Percentiles rank a stretch among this genome's conserved stretches.
Conservation (phyloP, 2,797 vertebrate species). For the Macropus fuliginosus region DNA sequence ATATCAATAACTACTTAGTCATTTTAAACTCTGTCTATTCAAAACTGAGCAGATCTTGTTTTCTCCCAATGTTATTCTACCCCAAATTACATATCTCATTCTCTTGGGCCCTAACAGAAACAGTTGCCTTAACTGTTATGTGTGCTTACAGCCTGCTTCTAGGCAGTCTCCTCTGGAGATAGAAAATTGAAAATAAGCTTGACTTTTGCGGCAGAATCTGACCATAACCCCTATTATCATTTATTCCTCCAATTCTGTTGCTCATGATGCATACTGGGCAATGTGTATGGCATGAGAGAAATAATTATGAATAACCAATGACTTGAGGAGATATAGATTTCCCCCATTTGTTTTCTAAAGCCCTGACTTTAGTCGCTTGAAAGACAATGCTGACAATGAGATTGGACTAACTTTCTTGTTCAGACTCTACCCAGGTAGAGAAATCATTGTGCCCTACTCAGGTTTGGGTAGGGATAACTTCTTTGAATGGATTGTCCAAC, state of each 20-base stretch:
- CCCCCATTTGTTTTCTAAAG: background rate
- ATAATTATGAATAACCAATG: background rate
- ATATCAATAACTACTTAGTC: background rate
- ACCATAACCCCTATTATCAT: background rate
- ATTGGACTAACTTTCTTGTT: background rate
- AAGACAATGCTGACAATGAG: background rate
- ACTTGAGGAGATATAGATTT: background rate
- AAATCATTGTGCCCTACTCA: background rate
- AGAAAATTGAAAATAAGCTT: background rate
- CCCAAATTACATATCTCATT: background rate
- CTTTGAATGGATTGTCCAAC: background rate
- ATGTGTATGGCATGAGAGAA: background rate
- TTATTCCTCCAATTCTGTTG: background rate
- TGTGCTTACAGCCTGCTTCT: background rate
- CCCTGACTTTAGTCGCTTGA: background rate
- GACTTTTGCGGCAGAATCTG: background rate
- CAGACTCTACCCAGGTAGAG: too few species aligned
- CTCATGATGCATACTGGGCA: background rate
- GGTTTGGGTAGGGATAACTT: background rate
- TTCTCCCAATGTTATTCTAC: background rate
- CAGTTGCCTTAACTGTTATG: background rate
- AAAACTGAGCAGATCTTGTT: background rate
- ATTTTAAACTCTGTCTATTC: background rate
- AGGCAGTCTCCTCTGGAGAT: background rate
- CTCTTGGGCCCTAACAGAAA: background rate